These are phyloP conservation scores for Xiphophorus maculatus DNA, from an alignment of 2,113 vertebrate species.

Conservation along the genomic window DNA sequence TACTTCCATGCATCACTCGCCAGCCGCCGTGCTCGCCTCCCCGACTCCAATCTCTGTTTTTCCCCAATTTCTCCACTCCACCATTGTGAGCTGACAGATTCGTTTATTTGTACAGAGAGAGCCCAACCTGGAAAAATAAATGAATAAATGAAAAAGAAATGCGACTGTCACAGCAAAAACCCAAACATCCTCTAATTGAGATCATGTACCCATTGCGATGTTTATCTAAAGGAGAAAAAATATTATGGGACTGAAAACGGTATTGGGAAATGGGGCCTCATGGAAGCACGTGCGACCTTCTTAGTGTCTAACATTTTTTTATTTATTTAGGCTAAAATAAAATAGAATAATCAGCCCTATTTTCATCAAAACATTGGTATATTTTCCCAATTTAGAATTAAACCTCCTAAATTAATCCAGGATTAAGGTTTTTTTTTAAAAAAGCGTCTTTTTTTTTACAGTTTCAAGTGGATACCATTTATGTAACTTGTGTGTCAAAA, in stretches of 20 bases:
- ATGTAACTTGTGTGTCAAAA: too few species aligned
- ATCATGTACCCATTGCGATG: conserved; percentile 35
- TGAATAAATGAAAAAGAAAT: background rate
- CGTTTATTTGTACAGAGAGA: conserved; percentile 22
- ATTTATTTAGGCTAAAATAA: conserved; percentile 21
- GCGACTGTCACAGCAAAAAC: conserved; percentile 14
- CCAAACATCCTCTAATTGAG: conserved; percentile 48
- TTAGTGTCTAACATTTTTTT: background rate
- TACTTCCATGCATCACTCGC: conserved; percentile 55
- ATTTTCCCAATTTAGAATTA: background rate
- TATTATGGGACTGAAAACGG: conserved; percentile 16
- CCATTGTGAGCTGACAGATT: conserved; percentile 7
- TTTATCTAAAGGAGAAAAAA: conserved; percentile 43
- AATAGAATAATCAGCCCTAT: background rate
- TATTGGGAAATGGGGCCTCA: conserved; percentile 1
- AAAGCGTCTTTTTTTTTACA: too few species aligned
- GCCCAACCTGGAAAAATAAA: conserved; percentile 2
- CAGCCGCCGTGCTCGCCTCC: conserved; percentile 14
- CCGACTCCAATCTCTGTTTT: conserved; percentile 11
- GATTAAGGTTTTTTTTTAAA: background rate
- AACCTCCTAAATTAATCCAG: background rate
- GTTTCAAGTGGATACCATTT: too few species aligned
- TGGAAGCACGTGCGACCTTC: background rate
- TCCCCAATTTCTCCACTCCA: background rate
- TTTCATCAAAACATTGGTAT: background rate